A percentile compares a stretch with the other conserved stretches of the same genome.
Evolutionary conservation across 2,113 vertebrate species (phyloP).

Genomic region (Ceyx cyanopectus): DNA sequence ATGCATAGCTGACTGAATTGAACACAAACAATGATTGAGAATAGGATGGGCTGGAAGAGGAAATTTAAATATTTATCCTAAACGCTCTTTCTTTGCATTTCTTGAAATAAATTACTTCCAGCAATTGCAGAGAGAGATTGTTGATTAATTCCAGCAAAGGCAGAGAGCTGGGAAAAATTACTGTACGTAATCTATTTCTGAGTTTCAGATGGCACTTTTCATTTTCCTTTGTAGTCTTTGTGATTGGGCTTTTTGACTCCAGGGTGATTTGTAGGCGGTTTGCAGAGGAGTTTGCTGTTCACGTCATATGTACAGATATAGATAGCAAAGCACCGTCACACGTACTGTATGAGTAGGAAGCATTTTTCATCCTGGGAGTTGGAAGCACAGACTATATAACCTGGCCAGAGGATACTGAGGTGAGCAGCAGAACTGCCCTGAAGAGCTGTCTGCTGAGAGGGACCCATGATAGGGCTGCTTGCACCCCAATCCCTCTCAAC

Average conservation of each 20-base stretch:
- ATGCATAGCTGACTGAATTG: conserved; percentile 46
- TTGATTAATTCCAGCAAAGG: conserved; percentile 69
- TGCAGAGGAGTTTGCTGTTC: conserved; percentile 39
- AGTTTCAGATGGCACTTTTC: conserved; percentile 81
- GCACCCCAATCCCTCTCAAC: not conserved
- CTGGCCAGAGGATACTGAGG: not conserved
- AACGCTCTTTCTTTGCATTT: conserved; percentile 60
- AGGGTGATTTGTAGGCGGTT: conserved; percentile 82
- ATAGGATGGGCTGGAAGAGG: conserved; percentile 50
- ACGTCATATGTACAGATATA: not conserved
- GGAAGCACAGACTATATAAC: not conserved
- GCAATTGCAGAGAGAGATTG: conserved; percentile 56
- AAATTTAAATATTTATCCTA: conserved; percentile 72
- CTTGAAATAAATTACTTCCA: conserved; percentile 66
- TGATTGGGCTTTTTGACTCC: conserved; percentile 84
- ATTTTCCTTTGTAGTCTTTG: conserved; percentile 84
- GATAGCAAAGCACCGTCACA: not conserved
- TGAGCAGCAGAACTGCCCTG: not conserved
- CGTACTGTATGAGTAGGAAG: not conserved
- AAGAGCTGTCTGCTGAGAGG: not conserved
- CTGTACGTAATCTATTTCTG: conserved; percentile 29
- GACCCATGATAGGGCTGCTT: fast-evolving
- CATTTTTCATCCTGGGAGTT: not conserved
- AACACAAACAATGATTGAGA: conserved; percentile 65
- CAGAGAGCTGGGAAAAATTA: conserved; percentile 18